phyloP scores from a whole-genome alignment of 2,888 invertebrate genomes.

The Tuberolachnus salignus region DNA sequence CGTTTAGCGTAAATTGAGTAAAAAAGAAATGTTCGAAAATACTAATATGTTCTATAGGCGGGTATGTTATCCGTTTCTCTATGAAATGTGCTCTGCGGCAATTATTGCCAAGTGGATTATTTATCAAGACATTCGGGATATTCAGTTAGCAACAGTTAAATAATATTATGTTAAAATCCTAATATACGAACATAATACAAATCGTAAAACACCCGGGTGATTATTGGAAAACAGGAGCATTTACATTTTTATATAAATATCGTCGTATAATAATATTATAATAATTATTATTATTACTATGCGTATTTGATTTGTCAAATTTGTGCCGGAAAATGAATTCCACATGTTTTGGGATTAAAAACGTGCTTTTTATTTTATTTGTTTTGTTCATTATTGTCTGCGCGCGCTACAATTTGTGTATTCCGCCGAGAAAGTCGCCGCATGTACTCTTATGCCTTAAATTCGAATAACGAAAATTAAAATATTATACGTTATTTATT shows the following conservation, averaged over 20 bases:
- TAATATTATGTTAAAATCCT: no score
- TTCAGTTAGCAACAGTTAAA: no score
- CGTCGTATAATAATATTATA: neutral
- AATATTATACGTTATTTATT: no score
- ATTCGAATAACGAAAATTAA: neutral
- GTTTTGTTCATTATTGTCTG: neutral
- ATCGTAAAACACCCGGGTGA: no score
- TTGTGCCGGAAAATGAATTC: neutral
- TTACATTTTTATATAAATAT: conserved; percentile 1
- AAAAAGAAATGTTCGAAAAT: no score
- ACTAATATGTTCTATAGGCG: no score
- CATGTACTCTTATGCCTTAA: neutral
- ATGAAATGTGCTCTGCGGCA: no score
- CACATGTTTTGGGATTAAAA: neutral
- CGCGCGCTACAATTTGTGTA: neutral
- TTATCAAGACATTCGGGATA: no score
- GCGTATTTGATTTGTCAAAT: neutral
- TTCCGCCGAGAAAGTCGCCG: neutral
- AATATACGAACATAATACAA: neutral
- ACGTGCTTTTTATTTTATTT: no score
- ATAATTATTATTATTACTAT: neutral
- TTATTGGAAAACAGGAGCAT: neutral
- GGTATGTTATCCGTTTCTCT: no score
- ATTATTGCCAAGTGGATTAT: no score
- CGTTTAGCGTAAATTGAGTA: no score